A percentile compares a stretch with the other conserved stretches of the same genome.
phyloP scores from a whole-genome alignment of 2,797 vertebrate genomes.

The Manis crassicaudata region DNA sequence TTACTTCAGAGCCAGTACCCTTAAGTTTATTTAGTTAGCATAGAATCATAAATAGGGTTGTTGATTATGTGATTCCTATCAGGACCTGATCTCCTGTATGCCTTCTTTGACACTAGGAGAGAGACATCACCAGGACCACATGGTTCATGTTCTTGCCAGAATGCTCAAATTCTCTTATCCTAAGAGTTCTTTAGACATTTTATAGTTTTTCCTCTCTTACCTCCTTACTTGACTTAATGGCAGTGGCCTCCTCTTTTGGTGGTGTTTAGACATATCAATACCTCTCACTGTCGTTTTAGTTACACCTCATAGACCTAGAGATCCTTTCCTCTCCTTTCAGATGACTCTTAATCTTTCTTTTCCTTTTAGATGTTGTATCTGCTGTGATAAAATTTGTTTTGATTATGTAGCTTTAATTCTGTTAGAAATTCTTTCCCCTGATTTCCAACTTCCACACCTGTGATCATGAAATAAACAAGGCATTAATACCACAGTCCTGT shows the following conservation, averaged over 20 bases:
- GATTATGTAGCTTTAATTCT: conserved; percentile 20
- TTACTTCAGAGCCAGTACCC: neutral
- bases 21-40: neutral
- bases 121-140: neutral
- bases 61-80: neutral
- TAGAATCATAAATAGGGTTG: neutral
- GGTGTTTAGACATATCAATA: neutral
- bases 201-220: neutral
- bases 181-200: neutral
- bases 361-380: conserved; percentile 11
- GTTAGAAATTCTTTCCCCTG: conserved; percentile 18
- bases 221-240: neutral
- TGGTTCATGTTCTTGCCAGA: neutral
- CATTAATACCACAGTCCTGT: neutral
- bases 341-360: neutral
- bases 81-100: neutral
- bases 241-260: neutral
- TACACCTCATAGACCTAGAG: neutral
- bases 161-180: neutral
- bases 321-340: neutral
- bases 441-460: neutral
- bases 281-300: neutral
- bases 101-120: neutral
- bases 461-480: neutral
- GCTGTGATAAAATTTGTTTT: conserved; percentile 18